Conservation (phyloP, 2,888 invertebrate species). For the Ormyrus rosae region DNA sequence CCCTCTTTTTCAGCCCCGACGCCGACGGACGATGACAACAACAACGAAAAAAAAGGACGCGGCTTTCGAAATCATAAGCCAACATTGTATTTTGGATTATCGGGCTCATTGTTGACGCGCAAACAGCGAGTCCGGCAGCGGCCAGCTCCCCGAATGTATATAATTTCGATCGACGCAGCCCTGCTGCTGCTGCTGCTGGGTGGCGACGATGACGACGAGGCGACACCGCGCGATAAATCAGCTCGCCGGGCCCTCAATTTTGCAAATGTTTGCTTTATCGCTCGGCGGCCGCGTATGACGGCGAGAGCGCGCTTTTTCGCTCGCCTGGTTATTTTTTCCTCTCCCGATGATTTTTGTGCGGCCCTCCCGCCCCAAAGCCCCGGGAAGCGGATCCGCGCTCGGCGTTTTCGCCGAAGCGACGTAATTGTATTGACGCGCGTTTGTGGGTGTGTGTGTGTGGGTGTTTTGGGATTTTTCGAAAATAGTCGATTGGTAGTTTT, state of each 20-base stretch:
- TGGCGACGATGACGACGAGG: slow-evolving; percentile 13
- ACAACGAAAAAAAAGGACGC: neutral
- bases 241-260: slow-evolving; percentile 5
- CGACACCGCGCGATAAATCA: slow-evolving; percentile 40
- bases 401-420: no score
- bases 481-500: no score
- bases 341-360: no score
- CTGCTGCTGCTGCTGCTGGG: neutral
- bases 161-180: slow-evolving; percentile 35
- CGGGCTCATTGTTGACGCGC: slow-evolving; percentile 34
- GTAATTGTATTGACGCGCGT: neutral
- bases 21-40: no score
- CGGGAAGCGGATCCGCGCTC: no score
- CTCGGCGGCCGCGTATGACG: no score
- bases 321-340: no score
- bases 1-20: neutral
- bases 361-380: no score
- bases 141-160: slow-evolving; percentile 22
- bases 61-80: slow-evolving; percentile 19
- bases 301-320: no score
- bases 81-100: slow-evolving; percentile 44
- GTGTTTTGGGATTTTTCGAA: slow-evolving; percentile 2
- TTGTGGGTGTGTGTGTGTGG: neutral
- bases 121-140: slow-evolving; percentile 5
- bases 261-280: slow-evolving; percentile 44